Percentiles rank a stretch among this genome's conserved stretches.
phyloP scores from a whole-genome alignment of 2,113 vertebrate genomes.

The Uropsilus gracilis region DNA sequence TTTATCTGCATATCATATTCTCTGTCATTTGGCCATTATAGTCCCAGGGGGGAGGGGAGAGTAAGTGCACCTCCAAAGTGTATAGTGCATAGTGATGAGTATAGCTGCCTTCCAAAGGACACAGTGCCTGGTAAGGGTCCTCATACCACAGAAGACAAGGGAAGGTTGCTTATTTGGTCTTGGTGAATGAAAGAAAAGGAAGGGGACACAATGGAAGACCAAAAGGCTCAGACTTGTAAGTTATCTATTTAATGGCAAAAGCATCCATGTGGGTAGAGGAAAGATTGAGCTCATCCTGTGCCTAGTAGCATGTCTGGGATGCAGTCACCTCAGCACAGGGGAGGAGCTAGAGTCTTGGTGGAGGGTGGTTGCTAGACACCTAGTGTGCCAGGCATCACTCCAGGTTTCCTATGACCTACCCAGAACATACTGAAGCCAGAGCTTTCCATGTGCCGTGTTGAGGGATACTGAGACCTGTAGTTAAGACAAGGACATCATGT shows the following conservation, averaged over 20 bases:
- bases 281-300: neutral
- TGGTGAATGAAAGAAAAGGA: neutral
- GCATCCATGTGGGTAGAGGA: neutral
- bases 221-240: neutral
- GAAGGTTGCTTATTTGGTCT: neutral
- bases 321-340: neutral
- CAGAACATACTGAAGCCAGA: neutral
- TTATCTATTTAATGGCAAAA: neutral
- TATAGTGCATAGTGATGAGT: too few relatives aligned
- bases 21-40: neutral
- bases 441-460: neutral
- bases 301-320: neutral
- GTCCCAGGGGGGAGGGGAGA: neutral
- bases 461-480: neutral
- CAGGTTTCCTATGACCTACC: neutral
- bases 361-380: neutral
- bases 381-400: too few relatives aligned
- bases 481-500: neutral
- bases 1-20: neutral
- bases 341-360: neutral
- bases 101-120: neutral
- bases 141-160: neutral
- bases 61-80: neutral
- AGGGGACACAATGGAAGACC: neutral
- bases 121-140: rapidly evolving